Conservation (phyloP, 2,888 invertebrate species). For the Monochamus alternatus region DNA sequence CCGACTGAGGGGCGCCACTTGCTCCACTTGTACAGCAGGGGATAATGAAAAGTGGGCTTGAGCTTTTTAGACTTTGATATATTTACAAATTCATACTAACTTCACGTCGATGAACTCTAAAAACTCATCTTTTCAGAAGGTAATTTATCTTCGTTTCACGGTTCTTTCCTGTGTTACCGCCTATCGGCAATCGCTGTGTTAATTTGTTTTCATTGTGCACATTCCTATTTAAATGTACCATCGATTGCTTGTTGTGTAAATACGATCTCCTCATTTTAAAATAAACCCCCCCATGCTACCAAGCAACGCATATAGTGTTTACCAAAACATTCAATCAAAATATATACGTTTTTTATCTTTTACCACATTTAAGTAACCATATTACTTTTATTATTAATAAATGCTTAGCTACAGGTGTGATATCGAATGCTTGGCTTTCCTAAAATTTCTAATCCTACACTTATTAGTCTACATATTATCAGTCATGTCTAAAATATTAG, state of each 20-base stretch:
- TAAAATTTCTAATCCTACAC: no score
- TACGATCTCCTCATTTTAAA: background rate
- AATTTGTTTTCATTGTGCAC: constrained; percentile 35
- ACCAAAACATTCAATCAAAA: no score
- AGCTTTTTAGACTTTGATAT: constrained; percentile 71
- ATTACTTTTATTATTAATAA: no score
- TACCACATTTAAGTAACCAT: no score
- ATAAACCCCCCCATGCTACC: no score
- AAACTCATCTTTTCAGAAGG: constrained; percentile 71
- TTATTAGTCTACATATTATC: no score
- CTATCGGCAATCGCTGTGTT: constrained; percentile 43
- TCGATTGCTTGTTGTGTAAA: constrained; percentile 9
- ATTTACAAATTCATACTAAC: constrained; percentile 71
- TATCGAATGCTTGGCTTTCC: no score
- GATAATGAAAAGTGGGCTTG: constrained; percentile 70
- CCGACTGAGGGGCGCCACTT: constrained; percentile 64
- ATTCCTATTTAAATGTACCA: constrained; percentile 23
- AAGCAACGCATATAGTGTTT: no score
- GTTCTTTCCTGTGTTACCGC: constrained; percentile 60
- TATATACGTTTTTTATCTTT: no score
- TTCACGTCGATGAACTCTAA: constrained; percentile 71
- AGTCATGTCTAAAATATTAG: no score
- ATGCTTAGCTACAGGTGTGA: no score
- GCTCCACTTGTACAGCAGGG: constrained; percentile 46
- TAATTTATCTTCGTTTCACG: constrained; percentile 71